Conservation (phyloP, 2,113 vertebrate species). For the Tretioscincus oriximinensis region DNA sequence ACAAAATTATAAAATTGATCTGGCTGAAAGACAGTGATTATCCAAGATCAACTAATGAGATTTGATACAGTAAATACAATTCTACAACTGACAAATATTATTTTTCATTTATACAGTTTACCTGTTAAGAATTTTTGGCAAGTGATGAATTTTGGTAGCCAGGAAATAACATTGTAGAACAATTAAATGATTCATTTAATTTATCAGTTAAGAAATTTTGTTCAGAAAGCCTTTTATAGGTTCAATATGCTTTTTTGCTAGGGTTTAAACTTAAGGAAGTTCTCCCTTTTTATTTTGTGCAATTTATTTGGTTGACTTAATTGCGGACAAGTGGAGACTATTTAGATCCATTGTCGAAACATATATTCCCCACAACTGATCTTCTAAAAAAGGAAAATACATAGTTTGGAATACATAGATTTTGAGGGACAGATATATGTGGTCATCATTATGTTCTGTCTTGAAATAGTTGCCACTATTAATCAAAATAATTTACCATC, state of each 20-base stretch:
- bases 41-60: too few relatives aligned
- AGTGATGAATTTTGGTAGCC: not conserved
- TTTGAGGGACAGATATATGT: slow-evolving; percentile 42
- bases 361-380: slow-evolving; percentile 28
- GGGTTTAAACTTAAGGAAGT: slow-evolving; percentile 36
- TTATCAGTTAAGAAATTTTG: slow-evolving; percentile 11
- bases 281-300: not conserved
- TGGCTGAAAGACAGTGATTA: too few relatives aligned
- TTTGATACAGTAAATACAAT: too few relatives aligned
- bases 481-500: slow-evolving; percentile 41
- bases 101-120: too few relatives aligned
- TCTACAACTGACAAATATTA: too few relatives aligned
- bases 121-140: too few relatives aligned
- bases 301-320: not conserved
- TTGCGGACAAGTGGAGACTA: slow-evolving; percentile 21
- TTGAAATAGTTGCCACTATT: slow-evolving; percentile 51
- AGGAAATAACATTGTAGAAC: slow-evolving; percentile 19
- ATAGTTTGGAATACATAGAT: slow-evolving; percentile 32
- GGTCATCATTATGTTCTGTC: slow-evolving; percentile 38
- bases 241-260: slow-evolving; percentile 36
- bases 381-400: slow-evolving; percentile 14
- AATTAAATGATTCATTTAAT: not conserved
- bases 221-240: not conserved
- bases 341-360: slow-evolving; percentile 29
- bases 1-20: too few relatives aligned